Evolutionary conservation across 2,797 vertebrate species (phyloP), one percentile per base, ranked within the genome.

Genomic region (Gambusia yucatana): DNA sequence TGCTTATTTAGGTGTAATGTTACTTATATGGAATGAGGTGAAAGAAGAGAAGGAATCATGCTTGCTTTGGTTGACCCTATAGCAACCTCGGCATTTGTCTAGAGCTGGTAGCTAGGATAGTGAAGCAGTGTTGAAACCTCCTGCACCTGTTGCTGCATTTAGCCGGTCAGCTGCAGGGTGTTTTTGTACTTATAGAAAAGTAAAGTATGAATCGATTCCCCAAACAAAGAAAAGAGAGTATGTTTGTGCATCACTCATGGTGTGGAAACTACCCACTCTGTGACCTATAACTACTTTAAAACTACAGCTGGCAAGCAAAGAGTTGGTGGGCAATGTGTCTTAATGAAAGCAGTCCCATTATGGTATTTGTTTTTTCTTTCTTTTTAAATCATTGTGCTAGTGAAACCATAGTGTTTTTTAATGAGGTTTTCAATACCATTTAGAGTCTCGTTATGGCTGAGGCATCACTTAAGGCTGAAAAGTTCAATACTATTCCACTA

Each of bases 1-100:
- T 81, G 76, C 73, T 74, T 55, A 46, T 10, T 84, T 72, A 88
- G 52, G 46, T 75, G 67, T 10, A 57, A 50, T 71, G 70, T 11
- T 52, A 65, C 61, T 71, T 83, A 14, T 55, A 63, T 72, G 28
- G 16, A 72, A 59, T 77, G n/a, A 77, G 78, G 71, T 82, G 81
- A 87, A 89, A 90, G 46, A 4, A n/a, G 72, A 88, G 84, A 84
- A 4, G 1, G 1, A 67, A 63, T 36, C 59, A 57, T 73, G 47
- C 61, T 84, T 86, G 85, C 9, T 41, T 82, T 46, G 43, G 67
- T 73, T 25, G 69, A 3, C 55, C 33, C 47, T 41, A 9, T 47
- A 43, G 72, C 39, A 73, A 14, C 76, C 47, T 22, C 4, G 20
- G 63, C 36, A 25, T 22, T 67, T 10, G 20, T 20, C 63, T 39